Evolutionary conservation across 2,888 invertebrate species (phyloP).

Genomic region (Cataglyphis livida): DNA sequence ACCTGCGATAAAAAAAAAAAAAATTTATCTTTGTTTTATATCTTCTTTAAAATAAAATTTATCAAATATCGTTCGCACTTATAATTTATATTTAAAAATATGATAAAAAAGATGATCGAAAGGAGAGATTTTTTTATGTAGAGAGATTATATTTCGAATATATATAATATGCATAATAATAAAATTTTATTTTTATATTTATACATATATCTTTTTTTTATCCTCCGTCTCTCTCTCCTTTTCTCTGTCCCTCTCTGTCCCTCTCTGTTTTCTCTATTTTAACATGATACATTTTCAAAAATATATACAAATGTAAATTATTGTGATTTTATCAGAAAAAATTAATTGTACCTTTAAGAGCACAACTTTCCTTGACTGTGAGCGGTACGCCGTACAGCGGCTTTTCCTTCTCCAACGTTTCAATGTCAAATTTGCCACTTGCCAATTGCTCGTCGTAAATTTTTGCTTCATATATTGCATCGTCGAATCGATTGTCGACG

Average conservation of each 20-base stretch:
- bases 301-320: neutral
- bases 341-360: conserved; percentile 89
- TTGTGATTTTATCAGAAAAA: neutral
- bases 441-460: conserved; percentile 90
- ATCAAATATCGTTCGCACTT: neutral
- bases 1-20: conserved; percentile 72
- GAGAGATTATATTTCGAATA: too few relatives aligned
- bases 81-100: neutral
- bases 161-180: neutral
- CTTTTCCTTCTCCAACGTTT: conserved; percentile 89
- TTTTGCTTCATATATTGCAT: conserved; percentile 91
- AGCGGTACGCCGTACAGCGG: conserved; percentile 94
- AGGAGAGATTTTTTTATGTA: too few relatives aligned
- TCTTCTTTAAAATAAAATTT: neutral
- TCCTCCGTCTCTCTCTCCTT: too few relatives aligned
- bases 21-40: neutral
- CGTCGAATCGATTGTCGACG: conserved; percentile 92
- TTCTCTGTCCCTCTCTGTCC: too few relatives aligned
- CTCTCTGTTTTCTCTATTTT: too few relatives aligned
- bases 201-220: neutral
- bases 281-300: too few relatives aligned
- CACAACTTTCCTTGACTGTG: conserved; percentile 94
- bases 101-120: too few relatives aligned
- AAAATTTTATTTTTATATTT: neutral
- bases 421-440: conserved; percentile 87